Evolutionary conservation across 2,113 vertebrate species (phyloP).

Genomic region (Malurus cyaneus): DNA sequence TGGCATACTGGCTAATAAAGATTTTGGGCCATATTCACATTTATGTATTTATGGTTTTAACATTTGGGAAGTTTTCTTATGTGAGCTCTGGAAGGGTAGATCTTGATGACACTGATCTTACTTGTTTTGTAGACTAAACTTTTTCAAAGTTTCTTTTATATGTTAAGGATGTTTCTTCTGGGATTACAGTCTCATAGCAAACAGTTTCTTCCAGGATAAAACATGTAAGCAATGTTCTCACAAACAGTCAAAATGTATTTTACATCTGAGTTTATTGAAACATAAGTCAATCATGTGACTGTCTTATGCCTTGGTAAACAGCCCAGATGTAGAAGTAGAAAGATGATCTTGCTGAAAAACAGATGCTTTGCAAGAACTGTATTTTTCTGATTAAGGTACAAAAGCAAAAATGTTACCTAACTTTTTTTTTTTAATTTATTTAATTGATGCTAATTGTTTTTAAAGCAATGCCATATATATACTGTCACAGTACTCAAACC

Average conservation of each 20-base stretch:
- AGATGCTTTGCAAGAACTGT: not conserved
- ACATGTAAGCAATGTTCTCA: not conserved
- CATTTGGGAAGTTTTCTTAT: not conserved
- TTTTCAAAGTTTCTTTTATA: not conserved
- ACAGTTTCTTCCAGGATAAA: not conserved
- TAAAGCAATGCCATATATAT: not conserved
- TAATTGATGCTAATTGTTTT: not conserved
- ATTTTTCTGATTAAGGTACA: conserved; percentile 1
- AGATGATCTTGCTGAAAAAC: not conserved
- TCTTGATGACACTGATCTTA: not conserved
- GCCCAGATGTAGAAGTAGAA: not conserved
- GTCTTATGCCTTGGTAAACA: not conserved
- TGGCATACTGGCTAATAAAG: not conserved
- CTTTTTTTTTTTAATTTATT: not conserved
- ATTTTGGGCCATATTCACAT: not conserved
- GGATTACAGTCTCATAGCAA: not conserved
- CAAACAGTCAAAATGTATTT: not conserved
- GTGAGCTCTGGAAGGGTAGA: not conserved
- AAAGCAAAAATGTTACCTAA: not conserved
- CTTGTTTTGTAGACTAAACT: not conserved
- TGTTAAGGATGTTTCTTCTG: not conserved
- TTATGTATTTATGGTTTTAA: not conserved
- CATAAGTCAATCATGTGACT: not conserved
- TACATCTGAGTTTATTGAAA: not conserved
- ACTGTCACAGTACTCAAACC: not conserved